Evolutionary conservation across 1,140 invertebrate species (phyloP), one percentile per base, ranked within the genome.

Genomic region (Ceratina japonica): DNA sequence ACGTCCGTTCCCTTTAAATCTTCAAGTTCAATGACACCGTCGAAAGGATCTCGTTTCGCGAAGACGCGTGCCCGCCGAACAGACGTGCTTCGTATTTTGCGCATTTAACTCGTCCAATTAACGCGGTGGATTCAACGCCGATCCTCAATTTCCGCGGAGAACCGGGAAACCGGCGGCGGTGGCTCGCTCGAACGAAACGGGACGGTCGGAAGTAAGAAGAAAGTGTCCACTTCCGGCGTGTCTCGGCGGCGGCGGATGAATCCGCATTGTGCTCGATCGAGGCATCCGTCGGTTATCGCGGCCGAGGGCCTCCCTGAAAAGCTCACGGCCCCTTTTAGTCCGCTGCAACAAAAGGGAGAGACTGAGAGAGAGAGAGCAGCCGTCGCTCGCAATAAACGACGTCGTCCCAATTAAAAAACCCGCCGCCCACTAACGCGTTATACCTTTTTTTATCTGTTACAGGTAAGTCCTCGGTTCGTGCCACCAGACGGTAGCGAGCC

Each of bases 371-470:
- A 7, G 5, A 85, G 54, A 58, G 27, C 24, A 16, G 44, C 24
- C 68, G 74, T 68, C 52, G 18, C 51, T 68, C 72, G 76, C 81
- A 62, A 86, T 84, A 77, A 87, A 84, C 51, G 71, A 82, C 59
- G 63, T 56, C 68, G 72, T 69, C 13, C 72, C 54, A 80, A 85
- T 87, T 81, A 86, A 87, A 87, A 87, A 82, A 52, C 16, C 22
- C 63, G 65, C 8, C 52, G 18, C 73, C 73, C 74, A 79, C 75
- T 81, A 85, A 87, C 76, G 27, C 37, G 37, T 44, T 54, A 72
- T 74, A 74, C 54, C 66, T 62, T 51, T 79, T 84, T 83, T 79
- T 86, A 81, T 87, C 73, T 87, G 73, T 85, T 85, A 87, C 79
- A 73, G 78, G 81, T 87, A 72, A 85, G 83, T 84, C 75, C 27